A percentile compares a stretch with the other conserved stretches of the same genome.
These are phyloP conservation scores for Oryctolagus cuniculus DNA, from an alignment of 2,113 vertebrate genomes.

Conservation along the genomic window DNA sequence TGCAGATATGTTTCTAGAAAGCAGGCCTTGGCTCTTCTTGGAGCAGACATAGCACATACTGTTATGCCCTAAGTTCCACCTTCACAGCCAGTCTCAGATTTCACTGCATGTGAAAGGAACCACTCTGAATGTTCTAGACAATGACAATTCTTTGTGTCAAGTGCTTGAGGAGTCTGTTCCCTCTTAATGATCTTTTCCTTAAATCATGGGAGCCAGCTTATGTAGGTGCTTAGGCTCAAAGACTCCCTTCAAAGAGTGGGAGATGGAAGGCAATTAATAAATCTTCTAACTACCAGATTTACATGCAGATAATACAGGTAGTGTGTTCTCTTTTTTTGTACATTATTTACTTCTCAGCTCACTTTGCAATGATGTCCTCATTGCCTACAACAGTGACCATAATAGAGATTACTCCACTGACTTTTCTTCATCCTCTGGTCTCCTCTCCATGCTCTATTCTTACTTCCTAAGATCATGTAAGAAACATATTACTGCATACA, in stretches of 20 bases:
- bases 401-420: not conserved
- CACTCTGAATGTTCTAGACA: not conserved
- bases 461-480: not conserved
- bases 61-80: not conserved
- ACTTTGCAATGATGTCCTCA: not conserved
- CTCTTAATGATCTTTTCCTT: not conserved
- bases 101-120: not conserved
- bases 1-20: not conserved
- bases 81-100: not conserved
- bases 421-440: not conserved
- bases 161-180: not conserved
- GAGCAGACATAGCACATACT: not conserved
- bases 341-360: not conserved
- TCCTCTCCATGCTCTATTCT: not conserved
- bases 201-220: accelerated
- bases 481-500: not conserved
- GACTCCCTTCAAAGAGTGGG: not conserved
- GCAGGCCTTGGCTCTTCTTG: not conserved
- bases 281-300: not conserved
- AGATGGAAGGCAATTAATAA: not conserved
- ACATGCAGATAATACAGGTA: not conserved
- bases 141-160: not conserved
- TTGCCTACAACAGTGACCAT: not conserved
- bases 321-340: not conserved
- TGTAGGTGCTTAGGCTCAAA: not conserved